Base-by-base conservation (phyloP, 2,113 vertebrate species). In the Atractosteus spatula region DNA sequence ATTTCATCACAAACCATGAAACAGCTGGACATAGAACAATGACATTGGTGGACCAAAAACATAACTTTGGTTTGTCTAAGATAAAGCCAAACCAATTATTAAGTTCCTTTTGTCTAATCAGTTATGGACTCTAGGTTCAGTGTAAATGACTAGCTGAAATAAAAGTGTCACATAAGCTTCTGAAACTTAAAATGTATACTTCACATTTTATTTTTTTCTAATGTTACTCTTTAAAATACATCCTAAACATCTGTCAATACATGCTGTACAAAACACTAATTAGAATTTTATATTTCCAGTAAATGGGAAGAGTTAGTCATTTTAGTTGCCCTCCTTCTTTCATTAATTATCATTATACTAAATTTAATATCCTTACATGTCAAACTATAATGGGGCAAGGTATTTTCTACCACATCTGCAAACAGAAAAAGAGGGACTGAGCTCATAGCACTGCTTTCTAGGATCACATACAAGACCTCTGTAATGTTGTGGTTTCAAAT, bases 251-350 rank as follows among this genome's bases (percentile, higher is more conserved):
- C 63, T 62, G 16, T 71, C 65, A 66, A 59, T 11, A 71, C 79
- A 87, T 86, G 85, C 75, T 2, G 66, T 73, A 66, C 66, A 83
- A 63, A 74, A 74, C 56, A 65, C 7, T 55, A 72, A 73, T 70
- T 57, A 59, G 29, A 29, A 54, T 63, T 63, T 64, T 29, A 44
- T 68, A 68, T 51, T 71, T n/a, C 11, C 12, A 66, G 65, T 71
- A 59, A 13, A 4, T 59, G 56, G n/a, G 56, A 13, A 4, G 13
- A 12, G 56, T 59, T 59, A 12, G n/a, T 59, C 2, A 59, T 59
- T 12, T 14, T 12, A 59, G 12, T 8, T 13, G 11, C 3, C 13
- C n/a, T 12, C 1, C 56, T 4, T 14, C 11, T 14, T 59, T 59
- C 7, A 66, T 77, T 66, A 56, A 44, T 67, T 55, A 71, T 72